These are phyloP conservation scores for Caenorhabditis drosophilae DNA, from an alignment of 2,888 invertebrate species.

Conservation along the genomic window DNA sequence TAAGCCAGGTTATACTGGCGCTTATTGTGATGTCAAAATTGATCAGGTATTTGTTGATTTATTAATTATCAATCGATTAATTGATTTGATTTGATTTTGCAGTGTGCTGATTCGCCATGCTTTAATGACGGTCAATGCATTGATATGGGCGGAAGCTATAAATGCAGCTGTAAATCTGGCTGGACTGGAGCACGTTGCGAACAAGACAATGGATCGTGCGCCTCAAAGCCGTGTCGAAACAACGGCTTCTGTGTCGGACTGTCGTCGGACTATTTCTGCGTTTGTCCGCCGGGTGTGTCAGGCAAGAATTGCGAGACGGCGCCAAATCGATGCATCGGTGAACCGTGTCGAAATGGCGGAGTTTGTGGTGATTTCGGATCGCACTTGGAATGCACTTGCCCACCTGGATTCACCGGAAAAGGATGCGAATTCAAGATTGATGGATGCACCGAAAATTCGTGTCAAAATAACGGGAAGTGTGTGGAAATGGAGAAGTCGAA, in stretches of 20 bases:
- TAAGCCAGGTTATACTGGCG: slow-evolving; percentile 84
- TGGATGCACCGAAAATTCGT: slow-evolving; percentile 54
- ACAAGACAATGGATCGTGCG: slow-evolving; percentile 84
- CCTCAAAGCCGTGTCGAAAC: slow-evolving; percentile 87
- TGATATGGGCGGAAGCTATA: slow-evolving; percentile 78
- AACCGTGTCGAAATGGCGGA: slow-evolving; percentile 93
- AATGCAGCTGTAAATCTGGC: slow-evolving; percentile 81
- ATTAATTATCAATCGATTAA: not conserved
- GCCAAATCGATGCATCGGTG: slow-evolving; percentile 89
- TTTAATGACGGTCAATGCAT: slow-evolving; percentile 77
- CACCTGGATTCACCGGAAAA: slow-evolving; percentile 69
- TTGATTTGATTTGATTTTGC: slow-evolving; percentile 72
- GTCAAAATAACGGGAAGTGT: slow-evolving; percentile 66
- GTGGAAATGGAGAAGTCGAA: slow-evolving; percentile 71
- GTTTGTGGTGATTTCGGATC: slow-evolving; percentile 94
- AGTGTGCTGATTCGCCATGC: slow-evolving; percentile 85
- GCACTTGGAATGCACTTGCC: slow-evolving; percentile 90
- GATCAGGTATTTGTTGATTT: no score
- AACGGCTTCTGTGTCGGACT: slow-evolving; percentile 89
- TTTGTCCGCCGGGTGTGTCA: slow-evolving; percentile 78
- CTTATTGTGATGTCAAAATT: slow-evolving; percentile 78
- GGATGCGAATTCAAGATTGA: slow-evolving; percentile 53
- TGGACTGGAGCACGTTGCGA: slow-evolving; percentile 76
- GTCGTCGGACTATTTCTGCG: slow-evolving; percentile 87
- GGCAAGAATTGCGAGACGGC: slow-evolving; percentile 96